Conservation (phyloP, 2,797 vertebrate genomes). For the Syngnathus acus region DNA sequence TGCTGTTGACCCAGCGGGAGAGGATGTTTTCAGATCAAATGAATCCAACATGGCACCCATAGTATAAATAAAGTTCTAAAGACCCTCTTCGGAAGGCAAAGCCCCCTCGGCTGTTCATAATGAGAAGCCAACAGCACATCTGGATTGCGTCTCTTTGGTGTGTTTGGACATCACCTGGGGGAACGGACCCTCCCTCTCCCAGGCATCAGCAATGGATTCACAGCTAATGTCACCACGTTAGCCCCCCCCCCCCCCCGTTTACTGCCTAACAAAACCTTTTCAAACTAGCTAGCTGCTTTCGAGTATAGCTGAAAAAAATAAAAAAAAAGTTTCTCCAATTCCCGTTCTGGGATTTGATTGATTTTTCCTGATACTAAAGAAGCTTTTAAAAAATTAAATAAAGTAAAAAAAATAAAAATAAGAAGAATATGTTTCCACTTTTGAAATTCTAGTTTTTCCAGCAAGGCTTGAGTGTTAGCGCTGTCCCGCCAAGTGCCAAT, state of each 20-base stretch:
- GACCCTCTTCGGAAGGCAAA: conserved; percentile 10
- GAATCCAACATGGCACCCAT: conserved; percentile 35
- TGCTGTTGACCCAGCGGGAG: conserved; percentile 25
- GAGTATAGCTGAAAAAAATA: no score
- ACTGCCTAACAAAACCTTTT: not conserved
- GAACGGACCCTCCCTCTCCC: not conserved
- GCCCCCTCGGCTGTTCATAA: conserved; percentile 20
- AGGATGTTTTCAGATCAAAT: conserved; percentile 60
- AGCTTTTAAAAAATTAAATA: no score
- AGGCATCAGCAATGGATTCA: conserved; percentile 5
- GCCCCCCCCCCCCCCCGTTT: not conserved
- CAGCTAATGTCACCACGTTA: not conserved
- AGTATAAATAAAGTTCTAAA: conserved; percentile 2
- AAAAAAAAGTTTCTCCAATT: not conserved
- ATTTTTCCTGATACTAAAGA: no score
- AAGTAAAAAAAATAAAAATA: no score
- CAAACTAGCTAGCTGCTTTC: not conserved
- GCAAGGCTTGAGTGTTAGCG: no score
- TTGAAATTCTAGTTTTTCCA: no score
- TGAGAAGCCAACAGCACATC: conserved; percentile 8
- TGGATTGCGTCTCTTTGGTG: conserved; percentile 8
- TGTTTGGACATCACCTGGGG: not conserved
- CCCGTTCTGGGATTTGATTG: no score
- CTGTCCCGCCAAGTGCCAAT: conserved; percentile 7
- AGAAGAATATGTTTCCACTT: no score